These are phyloP conservation scores for Eremophila alpestris DNA, from an alignment of 2,797 vertebrate genomes.

Conservation along the genomic window DNA sequence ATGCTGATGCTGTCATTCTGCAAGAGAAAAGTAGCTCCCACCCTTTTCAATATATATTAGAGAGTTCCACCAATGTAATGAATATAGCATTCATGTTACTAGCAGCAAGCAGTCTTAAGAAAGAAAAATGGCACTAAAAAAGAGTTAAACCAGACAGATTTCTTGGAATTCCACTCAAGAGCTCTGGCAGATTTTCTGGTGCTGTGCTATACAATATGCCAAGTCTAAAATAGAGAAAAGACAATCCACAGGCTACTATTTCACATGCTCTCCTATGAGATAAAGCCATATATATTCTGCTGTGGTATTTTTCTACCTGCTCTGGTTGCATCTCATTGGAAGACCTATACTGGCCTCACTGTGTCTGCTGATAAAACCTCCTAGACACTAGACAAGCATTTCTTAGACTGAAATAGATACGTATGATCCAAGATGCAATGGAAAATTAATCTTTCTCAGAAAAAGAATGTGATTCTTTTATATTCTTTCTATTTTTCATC, in stretches of 20 bases:
- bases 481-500: background rate
- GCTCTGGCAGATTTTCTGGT: background rate
- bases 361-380: background rate
- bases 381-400: background rate
- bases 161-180: background rate
- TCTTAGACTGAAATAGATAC: background rate
- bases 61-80: background rate
- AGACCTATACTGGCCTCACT: background rate
- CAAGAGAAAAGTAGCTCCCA: background rate
- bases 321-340: background rate
- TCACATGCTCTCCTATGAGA: background rate
- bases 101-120: background rate
- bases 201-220: background rate
- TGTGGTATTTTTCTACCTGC: background rate
- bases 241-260: background rate
- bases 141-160: background rate
- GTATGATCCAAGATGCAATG: background rate
- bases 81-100: background rate
- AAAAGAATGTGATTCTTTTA: background rate
- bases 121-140: slow-evolving; percentile 3
- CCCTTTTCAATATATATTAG: background rate
- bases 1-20: background rate
- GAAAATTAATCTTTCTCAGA: background rate
- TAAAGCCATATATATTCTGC: background rate
- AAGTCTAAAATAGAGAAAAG: background rate